These are phyloP conservation scores for Oopsacas minuta DNA, from an alignment of 37 sponge, comb jelly and placozoan genomes.

Conservation along the genomic window DNA sequence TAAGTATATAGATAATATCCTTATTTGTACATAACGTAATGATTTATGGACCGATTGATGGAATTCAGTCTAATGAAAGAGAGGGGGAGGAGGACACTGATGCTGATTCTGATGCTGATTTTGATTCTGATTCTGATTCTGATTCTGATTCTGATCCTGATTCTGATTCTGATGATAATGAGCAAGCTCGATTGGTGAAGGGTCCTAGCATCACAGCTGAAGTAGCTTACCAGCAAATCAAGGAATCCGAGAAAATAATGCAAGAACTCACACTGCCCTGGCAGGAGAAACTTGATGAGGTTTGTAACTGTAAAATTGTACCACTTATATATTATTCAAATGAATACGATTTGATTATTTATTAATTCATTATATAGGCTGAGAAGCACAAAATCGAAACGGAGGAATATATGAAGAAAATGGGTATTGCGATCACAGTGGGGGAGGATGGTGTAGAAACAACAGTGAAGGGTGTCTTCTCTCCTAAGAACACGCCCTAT, in stretches of 20 bases:
- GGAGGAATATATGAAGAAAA: neutral
- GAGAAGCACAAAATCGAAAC: conserved; percentile 9
- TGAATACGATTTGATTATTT: neutral
- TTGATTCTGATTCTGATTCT: no score
- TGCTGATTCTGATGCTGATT: no score
- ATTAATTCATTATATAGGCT: neutral
- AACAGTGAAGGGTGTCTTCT: conserved; percentile 4
- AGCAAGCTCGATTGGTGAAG: no score
- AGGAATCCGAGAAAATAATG: conserved; percentile 73
- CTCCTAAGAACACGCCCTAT: conserved; percentile 46
- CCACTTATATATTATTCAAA: no score
- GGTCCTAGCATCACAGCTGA: neutral
- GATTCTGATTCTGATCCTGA: no score
- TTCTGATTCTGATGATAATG: no score
- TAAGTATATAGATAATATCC: no score
- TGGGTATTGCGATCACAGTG: neutral
- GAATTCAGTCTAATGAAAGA: no score
- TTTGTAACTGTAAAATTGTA: neutral
- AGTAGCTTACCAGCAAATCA: conserved; percentile 21
- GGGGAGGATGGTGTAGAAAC: neutral
- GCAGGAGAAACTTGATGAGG: conserved; percentile 69
- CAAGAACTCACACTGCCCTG: conserved; percentile 76
- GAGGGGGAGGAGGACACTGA: no score
- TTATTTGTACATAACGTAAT: no score
- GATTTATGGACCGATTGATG: no score